phyloP scores from a whole-genome alignment of 2,113 vertebrate genomes.

The Gambusia holbrooki region DNA sequence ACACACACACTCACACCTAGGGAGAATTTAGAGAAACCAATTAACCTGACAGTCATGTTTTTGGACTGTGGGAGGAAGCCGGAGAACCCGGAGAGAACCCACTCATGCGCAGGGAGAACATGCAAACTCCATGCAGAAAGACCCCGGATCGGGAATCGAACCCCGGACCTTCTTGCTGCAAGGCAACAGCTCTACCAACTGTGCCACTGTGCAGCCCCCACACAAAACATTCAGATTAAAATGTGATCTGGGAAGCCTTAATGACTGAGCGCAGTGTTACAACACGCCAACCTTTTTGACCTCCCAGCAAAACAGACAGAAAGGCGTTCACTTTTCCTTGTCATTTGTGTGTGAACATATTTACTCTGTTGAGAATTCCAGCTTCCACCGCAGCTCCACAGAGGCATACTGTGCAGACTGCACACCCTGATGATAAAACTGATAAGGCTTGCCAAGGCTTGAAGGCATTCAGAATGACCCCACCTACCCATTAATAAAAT shows the following conservation, averaged over 20 bases:
- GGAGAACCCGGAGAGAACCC: no score
- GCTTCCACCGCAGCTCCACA: neutral
- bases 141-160: no score
- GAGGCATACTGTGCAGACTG: slow-evolving; percentile 19
- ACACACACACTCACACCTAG: no score
- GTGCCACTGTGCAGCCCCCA: no score
- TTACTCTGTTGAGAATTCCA: slow-evolving; percentile 15
- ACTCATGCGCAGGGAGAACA: no score
- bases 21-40: no score
- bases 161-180: no score
- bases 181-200: no score
- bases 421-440: slow-evolving; percentile 11
- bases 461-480: neutral
- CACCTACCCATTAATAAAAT: slow-evolving; percentile 7
- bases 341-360: slow-evolving; percentile 21
- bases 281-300: neutral
- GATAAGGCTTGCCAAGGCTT: neutral
- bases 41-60: no score
- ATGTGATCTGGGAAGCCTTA: neutral
- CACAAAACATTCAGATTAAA: neutral
- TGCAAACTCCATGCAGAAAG: no score
- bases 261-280: neutral
- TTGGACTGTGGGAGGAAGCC: no score
- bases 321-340: slow-evolving; percentile 10
- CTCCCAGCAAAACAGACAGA: slow-evolving; percentile 1